Conservation (phyloP, 2,797 vertebrate genomes). For the Ispidina lecontei region DNA sequence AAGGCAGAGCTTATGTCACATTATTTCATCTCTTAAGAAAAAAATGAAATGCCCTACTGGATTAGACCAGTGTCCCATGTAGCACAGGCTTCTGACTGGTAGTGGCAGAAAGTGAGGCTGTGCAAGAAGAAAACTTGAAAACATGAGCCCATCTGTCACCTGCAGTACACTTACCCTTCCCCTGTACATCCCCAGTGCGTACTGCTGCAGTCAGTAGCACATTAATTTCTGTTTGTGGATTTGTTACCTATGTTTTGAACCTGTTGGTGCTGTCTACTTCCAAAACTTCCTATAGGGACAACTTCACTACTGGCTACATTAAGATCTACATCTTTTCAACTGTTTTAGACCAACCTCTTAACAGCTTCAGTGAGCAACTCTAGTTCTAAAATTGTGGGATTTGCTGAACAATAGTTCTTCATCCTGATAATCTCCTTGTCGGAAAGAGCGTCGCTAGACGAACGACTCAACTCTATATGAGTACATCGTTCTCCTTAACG, state of each 20-base stretch:
- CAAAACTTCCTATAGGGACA: not conserved
- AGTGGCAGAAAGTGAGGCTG: not conserved
- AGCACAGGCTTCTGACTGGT: not conserved
- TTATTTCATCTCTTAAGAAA: constrained; percentile 1
- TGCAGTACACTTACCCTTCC: not conserved
- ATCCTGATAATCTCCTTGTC: not conserved
- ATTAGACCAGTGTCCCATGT: not conserved
- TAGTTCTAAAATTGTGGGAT: not conserved
- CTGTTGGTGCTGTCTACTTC: not conserved
- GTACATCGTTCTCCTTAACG: no score
- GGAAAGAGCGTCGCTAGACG: no score
- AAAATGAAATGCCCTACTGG: not conserved
- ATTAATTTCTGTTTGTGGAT: not conserved
- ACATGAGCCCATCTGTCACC: not conserved
- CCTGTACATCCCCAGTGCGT: not conserved
- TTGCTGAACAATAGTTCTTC: not conserved
- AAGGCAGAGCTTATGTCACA: not conserved
- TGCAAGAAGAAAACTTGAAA: not conserved
- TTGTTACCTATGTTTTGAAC: not conserved
- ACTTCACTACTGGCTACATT: not conserved
- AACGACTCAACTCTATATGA: no score
- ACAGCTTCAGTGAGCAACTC: not conserved
- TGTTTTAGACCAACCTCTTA: not conserved
- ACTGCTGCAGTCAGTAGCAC: not conserved
- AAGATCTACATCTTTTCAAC: not conserved